A percentile compares a stretch with the other conserved stretches of the same genome.
Evolutionary conservation across 1,140 invertebrate genomes (phyloP).

Genomic region (Notospermus geniculatus): DNA sequence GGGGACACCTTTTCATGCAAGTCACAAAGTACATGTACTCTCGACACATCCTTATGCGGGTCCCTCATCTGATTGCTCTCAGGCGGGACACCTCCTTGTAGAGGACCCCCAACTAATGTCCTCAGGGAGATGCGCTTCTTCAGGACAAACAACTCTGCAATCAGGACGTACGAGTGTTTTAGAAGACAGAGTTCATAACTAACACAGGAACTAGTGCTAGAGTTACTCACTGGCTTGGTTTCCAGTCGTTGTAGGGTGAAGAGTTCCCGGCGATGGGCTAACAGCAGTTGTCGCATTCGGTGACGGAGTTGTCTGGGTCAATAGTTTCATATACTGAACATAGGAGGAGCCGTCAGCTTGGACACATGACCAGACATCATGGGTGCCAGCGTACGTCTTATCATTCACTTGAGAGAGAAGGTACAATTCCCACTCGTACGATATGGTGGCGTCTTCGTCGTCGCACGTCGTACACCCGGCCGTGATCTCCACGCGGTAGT

Average conservation of each 20-base stretch:
- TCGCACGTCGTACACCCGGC: background rate
- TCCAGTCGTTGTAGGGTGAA: background rate
- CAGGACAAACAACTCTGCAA: too few relatives aligned
- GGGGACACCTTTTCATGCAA: too few relatives aligned
- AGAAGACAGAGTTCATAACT: too few relatives aligned
- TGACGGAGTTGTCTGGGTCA: background rate
- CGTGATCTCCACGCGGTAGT: background rate
- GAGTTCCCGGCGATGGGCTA: conserved; percentile 7
- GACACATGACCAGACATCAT: conserved; percentile 17
- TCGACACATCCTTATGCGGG: too few relatives aligned
- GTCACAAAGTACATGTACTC: too few relatives aligned
- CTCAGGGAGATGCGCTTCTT: too few relatives aligned
- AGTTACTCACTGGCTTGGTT: too few relatives aligned
- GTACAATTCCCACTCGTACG: conserved; percentile 7
- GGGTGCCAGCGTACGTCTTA: conserved; percentile 6
- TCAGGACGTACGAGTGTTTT: too few relatives aligned
- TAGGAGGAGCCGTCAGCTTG: conserved; percentile 23
- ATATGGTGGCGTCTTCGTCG: conserved; percentile 2
- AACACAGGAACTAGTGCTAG: too few relatives aligned
- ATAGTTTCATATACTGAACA: background rate
- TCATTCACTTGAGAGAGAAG: background rate
- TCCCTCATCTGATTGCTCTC: too few relatives aligned
- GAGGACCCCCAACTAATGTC: too few relatives aligned
- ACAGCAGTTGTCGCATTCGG: conserved; percentile 7
- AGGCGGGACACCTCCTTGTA: too few relatives aligned